These are phyloP conservation scores for Cyaniris semiargus DNA, from an alignment of 2,888 invertebrate genomes.

Conservation along the genomic window DNA sequence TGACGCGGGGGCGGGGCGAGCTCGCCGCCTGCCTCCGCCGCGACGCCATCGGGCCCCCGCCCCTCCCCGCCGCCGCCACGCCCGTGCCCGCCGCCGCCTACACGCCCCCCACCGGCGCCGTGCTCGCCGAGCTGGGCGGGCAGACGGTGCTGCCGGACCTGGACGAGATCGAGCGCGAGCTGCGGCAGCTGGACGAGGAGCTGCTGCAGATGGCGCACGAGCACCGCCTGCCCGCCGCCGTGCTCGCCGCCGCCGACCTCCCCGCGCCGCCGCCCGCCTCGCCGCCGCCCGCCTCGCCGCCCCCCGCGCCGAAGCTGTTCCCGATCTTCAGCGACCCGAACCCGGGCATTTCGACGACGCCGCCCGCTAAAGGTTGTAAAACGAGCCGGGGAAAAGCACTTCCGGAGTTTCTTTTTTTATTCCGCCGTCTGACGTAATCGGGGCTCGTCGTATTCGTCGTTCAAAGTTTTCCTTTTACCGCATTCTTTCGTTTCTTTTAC, in stretches of 20 bases:
- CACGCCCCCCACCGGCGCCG: slow-evolving; percentile 53
- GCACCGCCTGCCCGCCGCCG: slow-evolving; percentile 64
- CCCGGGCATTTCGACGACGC: slow-evolving; percentile 61
- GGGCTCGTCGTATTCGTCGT: too few species aligned
- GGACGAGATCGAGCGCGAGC: slow-evolving; percentile 70
- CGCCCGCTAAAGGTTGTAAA: slow-evolving; percentile 65
- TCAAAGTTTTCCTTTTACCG: too few species aligned
- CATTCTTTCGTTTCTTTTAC: too few species aligned
- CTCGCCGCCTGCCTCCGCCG: slow-evolving; percentile 68
- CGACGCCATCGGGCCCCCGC: slow-evolving; percentile 65
- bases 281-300: slow-evolving; percentile 39
- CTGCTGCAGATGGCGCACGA: slow-evolving; percentile 68
- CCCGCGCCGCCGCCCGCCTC: slow-evolving; percentile 47
- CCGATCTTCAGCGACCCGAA: slow-evolving; percentile 71
- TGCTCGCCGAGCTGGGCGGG: slow-evolving; percentile 59
- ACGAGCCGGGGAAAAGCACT: too few species aligned
- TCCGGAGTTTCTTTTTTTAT: too few species aligned
- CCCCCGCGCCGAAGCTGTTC: slow-evolving; percentile 54
- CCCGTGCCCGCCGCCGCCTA: slow-evolving; percentile 49
- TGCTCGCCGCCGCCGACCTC: slow-evolving; percentile 64
- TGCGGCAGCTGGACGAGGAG: slow-evolving; percentile 72
- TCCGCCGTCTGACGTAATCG: too few species aligned
- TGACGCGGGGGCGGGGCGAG: slow-evolving; percentile 49
- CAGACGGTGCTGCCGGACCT: slow-evolving; percentile 67
- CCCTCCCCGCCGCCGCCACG: slow-evolving; percentile 63